Conservation (phyloP, 2,113 vertebrate species). For the Oryzias woworae region DNA sequence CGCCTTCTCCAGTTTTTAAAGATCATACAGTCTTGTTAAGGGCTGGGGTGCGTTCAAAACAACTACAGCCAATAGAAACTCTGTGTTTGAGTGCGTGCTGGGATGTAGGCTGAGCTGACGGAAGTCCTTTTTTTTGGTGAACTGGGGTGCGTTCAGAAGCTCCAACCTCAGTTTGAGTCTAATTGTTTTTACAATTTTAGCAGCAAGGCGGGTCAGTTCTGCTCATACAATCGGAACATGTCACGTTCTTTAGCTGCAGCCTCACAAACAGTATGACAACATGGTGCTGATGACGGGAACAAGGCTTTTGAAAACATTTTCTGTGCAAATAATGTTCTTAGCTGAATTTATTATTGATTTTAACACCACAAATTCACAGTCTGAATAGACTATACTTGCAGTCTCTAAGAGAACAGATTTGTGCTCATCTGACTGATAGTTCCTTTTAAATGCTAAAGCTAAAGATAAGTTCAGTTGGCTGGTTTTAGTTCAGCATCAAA, state of each 20-base stretch:
- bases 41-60: constrained; percentile 43
- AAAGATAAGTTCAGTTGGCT: constrained; percentile 9
- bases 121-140: constrained; percentile 3
- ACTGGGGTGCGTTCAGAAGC: constrained; percentile 29
- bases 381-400: constrained; percentile 23
- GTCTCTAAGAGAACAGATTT: not conserved
- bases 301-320: constrained; percentile 76
- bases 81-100: not conserved
- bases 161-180: constrained; percentile 4
- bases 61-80: constrained; percentile 1
- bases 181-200: constrained; percentile 28
- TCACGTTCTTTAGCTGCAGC: constrained; percentile 49
- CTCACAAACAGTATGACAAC: constrained; percentile 43
- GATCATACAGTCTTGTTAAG: constrained; percentile 28
- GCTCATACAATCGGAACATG: constrained; percentile 58
- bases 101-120: constrained; percentile 5
- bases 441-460: constrained; percentile 7
- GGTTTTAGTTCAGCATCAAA: constrained; percentile 21
- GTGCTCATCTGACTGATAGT: constrained; percentile 4
- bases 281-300: constrained; percentile 83
- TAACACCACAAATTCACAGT: constrained; percentile 44
- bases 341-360: constrained; percentile 15
- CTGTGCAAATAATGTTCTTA: constrained; percentile 49
- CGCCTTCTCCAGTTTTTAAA: constrained; percentile 33
- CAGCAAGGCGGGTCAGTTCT: constrained; percentile 11